phyloP scores from a whole-genome alignment of 1,140 invertebrate genomes.

The Leptinotarsa lineolata region DNA sequence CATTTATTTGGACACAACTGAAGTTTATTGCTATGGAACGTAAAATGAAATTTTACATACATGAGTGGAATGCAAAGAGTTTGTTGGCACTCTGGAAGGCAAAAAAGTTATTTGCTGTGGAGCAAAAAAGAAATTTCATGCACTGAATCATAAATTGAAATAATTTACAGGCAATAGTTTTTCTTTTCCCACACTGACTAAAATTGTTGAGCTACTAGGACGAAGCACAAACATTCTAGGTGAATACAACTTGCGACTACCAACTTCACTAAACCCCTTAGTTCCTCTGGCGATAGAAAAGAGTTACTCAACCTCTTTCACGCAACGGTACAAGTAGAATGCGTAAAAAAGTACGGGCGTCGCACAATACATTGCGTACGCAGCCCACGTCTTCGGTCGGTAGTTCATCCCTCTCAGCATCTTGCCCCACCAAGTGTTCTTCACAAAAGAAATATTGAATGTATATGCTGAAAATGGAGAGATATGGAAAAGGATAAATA shows the following conservation, averaged over 20 bases:
- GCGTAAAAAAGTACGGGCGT: conserved; percentile 74
- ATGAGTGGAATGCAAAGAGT: too few relatives aligned
- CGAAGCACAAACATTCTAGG: too few relatives aligned
- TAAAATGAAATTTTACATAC: too few relatives aligned
- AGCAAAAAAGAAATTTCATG: too few relatives aligned
- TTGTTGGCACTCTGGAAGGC: too few relatives aligned
- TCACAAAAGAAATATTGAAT: background rate
- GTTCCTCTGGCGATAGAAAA: background rate
- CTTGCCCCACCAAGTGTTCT: conserved; percentile 63
- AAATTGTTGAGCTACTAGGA: too few relatives aligned
- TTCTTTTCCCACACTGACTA: too few relatives aligned
- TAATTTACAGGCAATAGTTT: too few relatives aligned
- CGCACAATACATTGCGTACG: conserved; percentile 76
- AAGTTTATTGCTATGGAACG: too few relatives aligned
- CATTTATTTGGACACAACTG: too few relatives aligned
- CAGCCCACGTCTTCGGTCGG: conserved; percentile 76
- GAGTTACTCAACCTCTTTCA: conserved; percentile 65
- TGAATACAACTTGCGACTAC: background rate
- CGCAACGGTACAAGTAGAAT: conserved; percentile 68
- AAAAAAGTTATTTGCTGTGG: too few relatives aligned
- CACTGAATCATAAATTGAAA: too few relatives aligned
- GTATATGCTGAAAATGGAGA: background rate
- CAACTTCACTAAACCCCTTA: background rate
- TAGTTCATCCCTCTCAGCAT: conserved; percentile 74
- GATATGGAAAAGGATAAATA: conserved; percentile 37